Evolutionary conservation across 2,797 vertebrate species (phyloP).

Genomic region (Paramormyrops hopkinsi): DNA sequence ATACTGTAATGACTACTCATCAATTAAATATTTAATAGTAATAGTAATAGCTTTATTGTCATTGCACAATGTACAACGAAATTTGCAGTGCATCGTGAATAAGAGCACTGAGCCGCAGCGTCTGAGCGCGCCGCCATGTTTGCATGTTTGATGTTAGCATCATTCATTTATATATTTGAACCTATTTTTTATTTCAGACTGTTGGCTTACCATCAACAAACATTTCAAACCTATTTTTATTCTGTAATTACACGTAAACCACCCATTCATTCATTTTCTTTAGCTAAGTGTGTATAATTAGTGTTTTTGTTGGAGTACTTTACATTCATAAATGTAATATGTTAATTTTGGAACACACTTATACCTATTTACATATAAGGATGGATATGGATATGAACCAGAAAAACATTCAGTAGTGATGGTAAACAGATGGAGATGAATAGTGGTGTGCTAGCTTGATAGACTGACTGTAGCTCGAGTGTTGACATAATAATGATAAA

Average conservation of each 20-base stretch:
- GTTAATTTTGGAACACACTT: neutral
- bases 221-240: neutral
- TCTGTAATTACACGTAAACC: neutral
- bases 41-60: too few relatives aligned
- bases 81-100: too few relatives aligned
- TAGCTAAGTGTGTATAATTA: neutral
- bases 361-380: neutral
- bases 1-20: neutral
- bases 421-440: neutral
- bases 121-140: too few relatives aligned
- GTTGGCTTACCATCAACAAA: neutral
- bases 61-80: too few relatives aligned
- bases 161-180: neutral
- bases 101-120: too few relatives aligned
- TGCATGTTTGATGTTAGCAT: neutral
- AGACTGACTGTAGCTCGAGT: neutral
- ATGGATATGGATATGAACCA: neutral
- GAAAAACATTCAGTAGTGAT: neutral
- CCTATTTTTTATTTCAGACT: neutral
- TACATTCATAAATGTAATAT: neutral
- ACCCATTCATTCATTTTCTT: neutral
- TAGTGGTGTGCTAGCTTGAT: neutral
- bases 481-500: neutral
- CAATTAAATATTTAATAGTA: neutral
- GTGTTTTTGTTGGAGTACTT: neutral